These are phyloP conservation scores for Orientallactaga bullata DNA, from an alignment of 2,113 vertebrate species.

Conservation along the genomic window DNA sequence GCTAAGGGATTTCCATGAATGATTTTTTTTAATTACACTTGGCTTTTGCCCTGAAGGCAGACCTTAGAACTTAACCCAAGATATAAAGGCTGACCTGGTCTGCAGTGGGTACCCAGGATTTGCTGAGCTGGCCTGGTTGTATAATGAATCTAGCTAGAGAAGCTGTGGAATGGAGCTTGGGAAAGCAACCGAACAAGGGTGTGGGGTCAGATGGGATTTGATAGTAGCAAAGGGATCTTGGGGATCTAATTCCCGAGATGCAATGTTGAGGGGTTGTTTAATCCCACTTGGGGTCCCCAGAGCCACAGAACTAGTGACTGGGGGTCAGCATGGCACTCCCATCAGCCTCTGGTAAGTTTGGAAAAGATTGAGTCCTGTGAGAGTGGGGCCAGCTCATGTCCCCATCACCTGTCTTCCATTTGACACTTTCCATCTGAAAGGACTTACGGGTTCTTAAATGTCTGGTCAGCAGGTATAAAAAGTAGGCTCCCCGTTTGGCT, in stretches of 20 bases:
- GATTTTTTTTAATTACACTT: conserved; percentile 37
- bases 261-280: not conserved
- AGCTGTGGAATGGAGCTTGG: not conserved
- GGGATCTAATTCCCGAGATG: not conserved
- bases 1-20: conserved; percentile 45
- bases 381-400: not conserved
- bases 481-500: not conserved
- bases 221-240: not conserved
- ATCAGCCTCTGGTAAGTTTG: not conserved
- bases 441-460: not conserved
- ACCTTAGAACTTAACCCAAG: conserved; percentile 56
- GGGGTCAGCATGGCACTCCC: not conserved
- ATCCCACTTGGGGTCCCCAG: not conserved
- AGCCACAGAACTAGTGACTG: not conserved
- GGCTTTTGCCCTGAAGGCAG: conserved; percentile 50
- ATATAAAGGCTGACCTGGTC: not conserved
- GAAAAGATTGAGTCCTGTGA: not conserved
- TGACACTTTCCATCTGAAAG: not conserved
- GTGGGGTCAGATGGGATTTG: not conserved
- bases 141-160: conserved; percentile 8
- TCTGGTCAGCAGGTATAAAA: conserved; percentile 32
- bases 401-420: not conserved
- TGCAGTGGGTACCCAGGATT: not conserved
- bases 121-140: not conserved
- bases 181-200: not conserved